Evolutionary conservation across 2,888 invertebrate species (phyloP).

Genomic region (Sylvicola fuscatus): DNA sequence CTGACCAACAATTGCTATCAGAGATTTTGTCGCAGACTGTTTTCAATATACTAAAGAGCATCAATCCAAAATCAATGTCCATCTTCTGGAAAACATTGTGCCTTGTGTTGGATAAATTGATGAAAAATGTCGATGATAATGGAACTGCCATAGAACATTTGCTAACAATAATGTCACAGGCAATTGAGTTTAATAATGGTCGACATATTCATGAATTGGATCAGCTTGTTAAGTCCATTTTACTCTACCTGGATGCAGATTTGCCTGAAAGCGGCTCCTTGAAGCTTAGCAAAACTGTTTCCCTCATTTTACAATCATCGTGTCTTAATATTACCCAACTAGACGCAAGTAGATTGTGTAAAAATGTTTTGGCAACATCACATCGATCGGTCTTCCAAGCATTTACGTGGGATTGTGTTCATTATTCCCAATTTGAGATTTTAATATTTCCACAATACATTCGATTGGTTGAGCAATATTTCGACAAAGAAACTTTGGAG

Average conservation of each 20-base stretch:
- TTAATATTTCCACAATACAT: conserved; percentile 47
- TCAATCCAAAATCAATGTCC: conserved; percentile 39
- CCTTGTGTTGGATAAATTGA: conserved; percentile 15
- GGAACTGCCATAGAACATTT: conserved; percentile 22
- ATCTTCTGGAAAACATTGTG: conserved; percentile 42
- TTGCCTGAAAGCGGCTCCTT: conserved; percentile 2
- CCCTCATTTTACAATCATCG: conserved; percentile 35
- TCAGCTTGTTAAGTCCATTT: conserved; percentile 34
- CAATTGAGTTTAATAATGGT: conserved; percentile 41
- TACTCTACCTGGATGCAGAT: conserved; percentile 12
- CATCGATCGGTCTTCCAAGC: conserved; percentile 35
- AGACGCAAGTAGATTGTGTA: conserved; percentile 44
- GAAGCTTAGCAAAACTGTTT: conserved; percentile 23
- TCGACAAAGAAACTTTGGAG: conserved; percentile 33
- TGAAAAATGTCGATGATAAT: conserved; percentile 3
- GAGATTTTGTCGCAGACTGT: conserved; percentile 44
- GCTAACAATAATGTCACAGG: conserved; percentile 35
- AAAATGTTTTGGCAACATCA: conserved; percentile 36
- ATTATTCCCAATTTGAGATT: conserved; percentile 49
- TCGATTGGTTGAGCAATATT: conserved; percentile 32
- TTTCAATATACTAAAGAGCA: conserved; percentile 36
- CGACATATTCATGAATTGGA: conserved; percentile 37
- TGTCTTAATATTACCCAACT: conserved; percentile 48
- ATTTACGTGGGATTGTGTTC: conserved; percentile 42
- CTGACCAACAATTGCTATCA: conserved; percentile 21